Base-by-base conservation (phyloP, 1,140 invertebrate species). In the Zaprionus africanus region DNA sequence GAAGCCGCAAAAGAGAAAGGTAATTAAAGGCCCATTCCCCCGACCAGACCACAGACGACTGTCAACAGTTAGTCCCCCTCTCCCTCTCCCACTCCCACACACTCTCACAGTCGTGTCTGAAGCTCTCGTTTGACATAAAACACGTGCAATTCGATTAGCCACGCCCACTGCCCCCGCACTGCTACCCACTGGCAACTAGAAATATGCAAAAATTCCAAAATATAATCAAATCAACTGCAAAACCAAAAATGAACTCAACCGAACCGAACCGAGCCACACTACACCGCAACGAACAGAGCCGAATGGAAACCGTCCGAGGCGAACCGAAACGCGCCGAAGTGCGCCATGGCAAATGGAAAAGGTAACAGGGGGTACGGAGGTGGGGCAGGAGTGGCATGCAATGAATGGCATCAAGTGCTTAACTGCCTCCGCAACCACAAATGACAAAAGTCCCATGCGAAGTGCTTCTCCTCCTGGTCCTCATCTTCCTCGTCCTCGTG, bases 1-100 rank as follows among this genome's bases (percentile, higher is more conserved):
- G 46, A 74, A 78, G 63, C 79, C 76, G 70, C 65, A 73, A 77
- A 56, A 56, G 38, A 22, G 41, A 54, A 77, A 62, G 46, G 59
- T 73, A 79, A 79, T 78, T 77, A 77, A 60, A 34, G 34, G 2
- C n/a, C n/a, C 38, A 41, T 15, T 6, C n/a, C 15, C 15, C 38
- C 15, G 15, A 3, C 22, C 19, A 49, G 13, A 67, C 69, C 69
- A 19, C 69, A 72, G 24, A n/a, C 41, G 61, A 76, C 58, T 79
- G 74, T 77, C 74, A 77, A 58, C 73, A 65, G 41, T 61, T 63
- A 54, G 43, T n/a, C 41, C 22, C 61, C 1, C 31, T 24, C 49
- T n/a, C 49, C 26, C 43, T 31, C 41, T 13, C 26, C 9, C 28
- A 49, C 3, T 15, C 36, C 43, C 9, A 46, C 15, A 28, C 13